phyloP scores from a whole-genome alignment of 2,888 invertebrate species.

The Rhingia rostrata region DNA sequence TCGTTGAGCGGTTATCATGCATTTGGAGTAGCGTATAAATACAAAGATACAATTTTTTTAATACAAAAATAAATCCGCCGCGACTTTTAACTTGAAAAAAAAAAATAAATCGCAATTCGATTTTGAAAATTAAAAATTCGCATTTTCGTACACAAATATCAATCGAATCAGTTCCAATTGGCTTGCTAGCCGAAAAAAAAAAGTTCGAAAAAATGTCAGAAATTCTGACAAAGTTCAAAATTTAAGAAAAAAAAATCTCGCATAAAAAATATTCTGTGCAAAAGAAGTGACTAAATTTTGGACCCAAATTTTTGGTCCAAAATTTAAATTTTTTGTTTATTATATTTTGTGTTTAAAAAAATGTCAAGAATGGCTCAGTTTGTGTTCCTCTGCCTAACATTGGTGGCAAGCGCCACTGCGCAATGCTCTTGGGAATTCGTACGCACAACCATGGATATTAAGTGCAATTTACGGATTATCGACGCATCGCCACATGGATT shows the following conservation, averaged over 20 bases:
- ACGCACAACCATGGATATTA: conserved; percentile 82
- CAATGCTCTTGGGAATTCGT: conserved; percentile 83
- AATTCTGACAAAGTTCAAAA: conserved; percentile 49
- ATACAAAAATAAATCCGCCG: conserved; percentile 53
- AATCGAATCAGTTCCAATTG: conserved; percentile 75
- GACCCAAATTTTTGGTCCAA: conserved; percentile 40
- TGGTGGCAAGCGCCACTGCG: conserved; percentile 73
- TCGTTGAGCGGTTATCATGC: conserved; percentile 83
- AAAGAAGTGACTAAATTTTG: conserved; percentile 39
- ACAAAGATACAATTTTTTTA: conserved; percentile 33
- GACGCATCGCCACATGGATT: conserved; percentile 78
- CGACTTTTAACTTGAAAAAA: conserved; percentile 57
- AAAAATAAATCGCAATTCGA: conserved; percentile 52
- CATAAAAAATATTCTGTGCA: conserved; percentile 41
- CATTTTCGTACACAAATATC: conserved; percentile 18
- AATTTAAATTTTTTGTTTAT: conserved; percentile 53
- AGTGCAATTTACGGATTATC: conserved; percentile 81
- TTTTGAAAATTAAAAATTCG: conserved; percentile 48
- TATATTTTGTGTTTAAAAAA: conserved; percentile 26
- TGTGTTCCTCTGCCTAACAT: conserved; percentile 50
- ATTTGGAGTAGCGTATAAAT: conserved; percentile 75
- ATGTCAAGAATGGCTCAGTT: conserved; percentile 56
- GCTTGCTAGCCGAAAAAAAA: conserved; percentile 67
- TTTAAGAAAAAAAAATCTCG: conserved; percentile 39
- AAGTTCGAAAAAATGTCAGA: conserved; percentile 72